Base-by-base conservation (phyloP, 1,140 invertebrate species). In the Mya arenaria region DNA sequence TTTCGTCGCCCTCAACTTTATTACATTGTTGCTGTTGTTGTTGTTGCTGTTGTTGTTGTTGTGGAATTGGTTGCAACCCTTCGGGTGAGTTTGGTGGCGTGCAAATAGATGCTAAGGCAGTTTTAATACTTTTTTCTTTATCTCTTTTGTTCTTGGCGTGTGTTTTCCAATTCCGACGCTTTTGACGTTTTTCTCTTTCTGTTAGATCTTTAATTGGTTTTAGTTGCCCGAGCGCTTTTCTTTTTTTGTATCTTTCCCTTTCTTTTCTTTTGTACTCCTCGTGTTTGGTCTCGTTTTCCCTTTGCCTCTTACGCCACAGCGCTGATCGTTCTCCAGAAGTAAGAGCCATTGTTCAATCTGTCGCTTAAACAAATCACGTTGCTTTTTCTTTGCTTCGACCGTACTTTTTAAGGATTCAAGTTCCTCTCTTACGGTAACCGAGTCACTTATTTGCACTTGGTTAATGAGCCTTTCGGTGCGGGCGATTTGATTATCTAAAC, bases 221-320 rank as follows among this genome's bases (percentile, higher is more conserved):
- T 0, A 75, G 6, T 28, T 30, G 10, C 10, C 73, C 58, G 1
- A 44, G 32, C 36, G 62, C 73, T 63, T 48, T 63, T 75, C n/a
- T n/a, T n/a, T 17, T 63, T 30, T 48, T 25, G 28, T 63, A 48
- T 23, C 73, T 60, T 34, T 74, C 55, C n/a, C 34, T 56, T 41
- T 74, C 72, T 28, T 41, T 74, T 62, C n/a, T 23, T 25, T 74
- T 74, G 34, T 74, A 74, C 23, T 60, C 34, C n/a, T 60, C 72
- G n/a, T 74, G 72, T 41, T 39, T 74, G 23, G 19, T 1, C 1
- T 55, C 36, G 23, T 74, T 23, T 66, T 74, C 36, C 15, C 73
- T n/a, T 37, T 56, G 71, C 30, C 52, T 25, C 36, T 63, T 25
- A 34, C 73, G 5, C 58, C 73, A 75, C 17, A 75, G 25, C 1